Evolutionary conservation across 1,140 invertebrate genomes (phyloP).

Genomic region (Trachelipus rathkii): DNA sequence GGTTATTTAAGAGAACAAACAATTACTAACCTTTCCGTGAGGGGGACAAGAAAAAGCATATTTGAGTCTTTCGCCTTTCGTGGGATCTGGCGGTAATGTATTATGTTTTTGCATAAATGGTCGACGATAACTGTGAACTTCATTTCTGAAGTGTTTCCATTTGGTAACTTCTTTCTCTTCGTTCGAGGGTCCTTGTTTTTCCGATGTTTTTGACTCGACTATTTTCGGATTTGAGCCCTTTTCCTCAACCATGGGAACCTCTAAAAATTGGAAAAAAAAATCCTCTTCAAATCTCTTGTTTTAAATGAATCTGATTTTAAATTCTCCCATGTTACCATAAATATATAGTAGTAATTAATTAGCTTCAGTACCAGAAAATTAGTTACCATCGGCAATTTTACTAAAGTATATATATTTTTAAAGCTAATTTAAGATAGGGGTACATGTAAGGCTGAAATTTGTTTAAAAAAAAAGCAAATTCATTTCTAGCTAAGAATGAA

Average conservation of each 20-base stretch:
- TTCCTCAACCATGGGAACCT: background rate
- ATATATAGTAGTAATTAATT: background rate
- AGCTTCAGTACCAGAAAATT: background rate
- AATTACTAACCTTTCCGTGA: slow-evolving; percentile 31
- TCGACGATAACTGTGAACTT: slow-evolving; percentile 19
- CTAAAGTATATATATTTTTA: no score
- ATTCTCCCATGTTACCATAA: background rate
- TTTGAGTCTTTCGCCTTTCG: slow-evolving; percentile 22
- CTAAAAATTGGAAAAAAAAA: background rate
- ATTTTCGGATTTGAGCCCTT: background rate
- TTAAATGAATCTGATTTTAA: background rate
- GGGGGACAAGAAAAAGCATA: slow-evolving; percentile 38
- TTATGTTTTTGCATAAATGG: slow-evolving; percentile 30
- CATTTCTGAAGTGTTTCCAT: background rate
- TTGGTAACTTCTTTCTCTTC: background rate
- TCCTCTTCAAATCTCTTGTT: background rate
- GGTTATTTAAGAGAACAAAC: background rate
- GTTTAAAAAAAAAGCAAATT: no score
- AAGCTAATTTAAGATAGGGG: no score
- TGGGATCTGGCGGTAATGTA: slow-evolving; percentile 28
- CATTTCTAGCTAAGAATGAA: no score
- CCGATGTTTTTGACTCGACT: background rate
- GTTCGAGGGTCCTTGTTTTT: background rate
- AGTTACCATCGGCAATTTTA: no score
- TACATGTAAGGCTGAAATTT: no score